Base-by-base conservation (phyloP, 2,888 invertebrate genomes). In the Mesorhabditis belari region DNA sequence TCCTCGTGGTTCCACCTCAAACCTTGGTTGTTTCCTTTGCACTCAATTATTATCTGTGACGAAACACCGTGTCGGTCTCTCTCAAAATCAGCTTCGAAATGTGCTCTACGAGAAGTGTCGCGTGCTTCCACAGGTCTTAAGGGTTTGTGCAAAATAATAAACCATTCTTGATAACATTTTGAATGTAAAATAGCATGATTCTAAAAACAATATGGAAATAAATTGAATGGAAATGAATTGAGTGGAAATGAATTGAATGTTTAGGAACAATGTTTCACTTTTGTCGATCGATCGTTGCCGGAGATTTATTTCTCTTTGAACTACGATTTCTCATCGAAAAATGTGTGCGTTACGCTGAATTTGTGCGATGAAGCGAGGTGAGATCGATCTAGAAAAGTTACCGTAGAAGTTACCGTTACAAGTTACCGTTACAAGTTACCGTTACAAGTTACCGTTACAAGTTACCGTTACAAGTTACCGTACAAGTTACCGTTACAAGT, bases 231-330 rank as follows among this genome's bases (percentile, higher is more conserved):
- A 54, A 24, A 28, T 53, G 21, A 44, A 44, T 51, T 56, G 17
- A 28, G 53, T 63, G 29, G 58, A 59, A 60, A 56, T 49, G 59
- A 67, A 59, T 55, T 61, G 49, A 55, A 60, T 59, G 64, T 73
- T 57, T 60, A 75, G 73, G 71, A 68, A 19, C 74, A 73, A 49
- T 76, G 75, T 49, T 71, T 67, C 58, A 65, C 73, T 21, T 74
- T 76, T 55, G 72, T 74, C 49, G 70, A 70, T 51, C 65, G 70
- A n/a, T 73, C 72, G 50, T 69, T 76, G 17, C 75, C 74, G 29
- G 73, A 74, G 61, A 74, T 76, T 28, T 76, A 76, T 62, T 70
- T 71, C 60, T 70, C 73, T 4, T 66, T 76, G 27, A 73, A 73
- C 60, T 74, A 76, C 53, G 73, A 76, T 51, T 63, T 74, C 57